These are phyloP conservation scores for Papilio xuthus DNA, from an alignment of 1,140 invertebrate species.

Conservation along the genomic window DNA sequence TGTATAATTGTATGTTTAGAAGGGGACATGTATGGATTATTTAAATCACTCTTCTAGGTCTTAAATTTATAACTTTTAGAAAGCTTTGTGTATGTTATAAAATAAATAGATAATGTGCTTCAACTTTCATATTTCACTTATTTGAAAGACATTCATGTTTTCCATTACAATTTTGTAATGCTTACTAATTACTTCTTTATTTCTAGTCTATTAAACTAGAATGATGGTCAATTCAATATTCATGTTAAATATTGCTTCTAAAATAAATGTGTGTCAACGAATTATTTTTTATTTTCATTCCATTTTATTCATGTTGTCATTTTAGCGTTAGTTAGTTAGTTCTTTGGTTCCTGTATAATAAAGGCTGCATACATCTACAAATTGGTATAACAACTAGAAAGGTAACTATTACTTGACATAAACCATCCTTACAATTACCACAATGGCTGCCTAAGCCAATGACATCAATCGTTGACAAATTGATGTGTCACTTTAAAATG, in stretches of 20 bases:
- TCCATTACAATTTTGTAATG: no score
- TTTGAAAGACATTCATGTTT: neutral
- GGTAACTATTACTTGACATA: no score
- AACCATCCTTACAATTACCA: no score
- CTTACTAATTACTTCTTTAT: neutral
- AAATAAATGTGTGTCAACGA: conserved; percentile 1
- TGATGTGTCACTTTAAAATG: no score
- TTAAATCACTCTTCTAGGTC: neutral
- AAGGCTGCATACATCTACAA: no score
- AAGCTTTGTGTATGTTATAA: no score
- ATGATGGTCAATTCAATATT: neutral
- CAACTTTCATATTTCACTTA: neutral
- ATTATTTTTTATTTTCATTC: neutral
- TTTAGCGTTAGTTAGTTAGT: neutral
- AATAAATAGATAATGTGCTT: no score
- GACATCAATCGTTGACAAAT: no score
- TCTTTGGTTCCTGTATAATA: no score
- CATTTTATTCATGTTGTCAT: neutral
- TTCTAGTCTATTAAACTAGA: neutral
- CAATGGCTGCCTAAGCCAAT: no score
- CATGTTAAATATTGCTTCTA: neutral
- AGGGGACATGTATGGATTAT: neutral
- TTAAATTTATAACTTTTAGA: no score
- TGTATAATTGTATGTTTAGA: neutral
- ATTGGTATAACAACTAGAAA: no score